phyloP scores from a whole-genome alignment of 2,113 vertebrate genomes.

The Hemiscyllium ocellatum region DNA sequence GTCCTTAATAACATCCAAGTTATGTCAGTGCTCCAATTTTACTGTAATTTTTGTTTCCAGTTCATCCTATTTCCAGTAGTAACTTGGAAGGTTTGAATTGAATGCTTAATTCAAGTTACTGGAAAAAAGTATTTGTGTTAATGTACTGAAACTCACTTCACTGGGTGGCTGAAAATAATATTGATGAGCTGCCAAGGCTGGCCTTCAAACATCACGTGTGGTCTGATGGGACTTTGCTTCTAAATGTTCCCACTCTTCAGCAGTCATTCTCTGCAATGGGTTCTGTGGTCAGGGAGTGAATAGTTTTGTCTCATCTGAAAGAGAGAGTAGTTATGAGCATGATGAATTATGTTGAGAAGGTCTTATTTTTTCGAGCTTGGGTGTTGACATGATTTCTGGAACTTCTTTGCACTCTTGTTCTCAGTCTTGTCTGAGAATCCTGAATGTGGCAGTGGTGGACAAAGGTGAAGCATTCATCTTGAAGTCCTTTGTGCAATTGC shows the following conservation, averaged over 20 bases:
- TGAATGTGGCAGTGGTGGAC: background rate
- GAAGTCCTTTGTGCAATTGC: background rate
- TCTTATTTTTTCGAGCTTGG: background rate
- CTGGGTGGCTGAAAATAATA: background rate
- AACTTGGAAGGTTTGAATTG: background rate
- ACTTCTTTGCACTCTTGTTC: background rate
- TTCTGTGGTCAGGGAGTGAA: background rate
- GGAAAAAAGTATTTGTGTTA: background rate
- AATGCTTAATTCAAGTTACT: background rate
- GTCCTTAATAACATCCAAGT: background rate
- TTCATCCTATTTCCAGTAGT: background rate
- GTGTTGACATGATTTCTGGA: background rate
- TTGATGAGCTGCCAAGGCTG: background rate
- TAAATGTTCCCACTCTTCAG: background rate
- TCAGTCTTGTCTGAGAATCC: background rate
- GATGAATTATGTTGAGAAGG: background rate
- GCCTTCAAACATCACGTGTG: background rate
- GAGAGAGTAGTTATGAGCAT: background rate
- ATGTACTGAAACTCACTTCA: background rate
- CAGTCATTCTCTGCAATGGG: background rate
- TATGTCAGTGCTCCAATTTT: background rate
- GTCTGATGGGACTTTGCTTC: background rate
- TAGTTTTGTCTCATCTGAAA: background rate
- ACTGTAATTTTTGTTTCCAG: background rate
- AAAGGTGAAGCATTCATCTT: background rate